These are phyloP conservation scores for Lissocephala sabroskyi DNA, from an alignment of 2,888 invertebrate genomes.

Conservation along the genomic window DNA sequence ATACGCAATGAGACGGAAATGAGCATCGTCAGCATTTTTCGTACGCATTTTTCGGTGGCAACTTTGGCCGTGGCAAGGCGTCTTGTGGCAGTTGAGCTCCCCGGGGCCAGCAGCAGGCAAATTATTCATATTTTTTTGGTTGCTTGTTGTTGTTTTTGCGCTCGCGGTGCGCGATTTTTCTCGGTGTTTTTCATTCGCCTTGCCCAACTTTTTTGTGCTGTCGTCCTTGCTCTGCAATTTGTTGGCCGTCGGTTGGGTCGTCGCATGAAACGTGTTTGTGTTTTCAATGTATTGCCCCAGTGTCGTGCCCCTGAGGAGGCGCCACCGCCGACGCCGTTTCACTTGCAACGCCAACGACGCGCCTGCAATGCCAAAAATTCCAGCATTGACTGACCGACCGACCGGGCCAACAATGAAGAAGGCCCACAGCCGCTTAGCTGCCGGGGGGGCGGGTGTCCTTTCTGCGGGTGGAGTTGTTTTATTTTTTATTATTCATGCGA, in stretches of 20 bases:
- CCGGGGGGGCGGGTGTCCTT: too few relatives aligned
- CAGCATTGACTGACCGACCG: too few relatives aligned
- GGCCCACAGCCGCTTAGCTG: too few relatives aligned
- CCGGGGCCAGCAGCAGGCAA: slow-evolving; percentile 8
- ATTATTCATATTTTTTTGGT: slow-evolving; percentile 35
- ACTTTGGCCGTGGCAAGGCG: not conserved
- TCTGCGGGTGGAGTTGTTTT: too few relatives aligned
- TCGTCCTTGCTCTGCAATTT: not conserved
- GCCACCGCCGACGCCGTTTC: too few relatives aligned
- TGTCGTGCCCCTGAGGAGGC: not conserved
- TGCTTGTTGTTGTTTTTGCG: not conserved
- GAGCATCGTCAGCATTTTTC: slow-evolving; percentile 25
- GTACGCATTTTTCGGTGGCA: not conserved
- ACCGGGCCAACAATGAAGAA: too few relatives aligned
- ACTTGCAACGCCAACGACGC: not conserved
- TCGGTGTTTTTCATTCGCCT: too few relatives aligned
- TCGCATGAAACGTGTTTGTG: slow-evolving; percentile 4
- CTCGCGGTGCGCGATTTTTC: too few relatives aligned
- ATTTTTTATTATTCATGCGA: slow-evolving; percentile 31
- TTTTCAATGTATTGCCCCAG: slow-evolving; percentile 7
- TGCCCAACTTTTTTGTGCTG: too few relatives aligned
- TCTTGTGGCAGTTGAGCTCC: too few relatives aligned
- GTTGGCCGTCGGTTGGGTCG: not conserved
- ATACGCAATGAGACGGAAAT: slow-evolving; percentile 27
- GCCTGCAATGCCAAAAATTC: not conserved